Percentiles rank a stretch among this genome's conserved stretches.
Conservation (phyloP, 2,797 vertebrate genomes). For the Erithacus rubecula region DNA sequence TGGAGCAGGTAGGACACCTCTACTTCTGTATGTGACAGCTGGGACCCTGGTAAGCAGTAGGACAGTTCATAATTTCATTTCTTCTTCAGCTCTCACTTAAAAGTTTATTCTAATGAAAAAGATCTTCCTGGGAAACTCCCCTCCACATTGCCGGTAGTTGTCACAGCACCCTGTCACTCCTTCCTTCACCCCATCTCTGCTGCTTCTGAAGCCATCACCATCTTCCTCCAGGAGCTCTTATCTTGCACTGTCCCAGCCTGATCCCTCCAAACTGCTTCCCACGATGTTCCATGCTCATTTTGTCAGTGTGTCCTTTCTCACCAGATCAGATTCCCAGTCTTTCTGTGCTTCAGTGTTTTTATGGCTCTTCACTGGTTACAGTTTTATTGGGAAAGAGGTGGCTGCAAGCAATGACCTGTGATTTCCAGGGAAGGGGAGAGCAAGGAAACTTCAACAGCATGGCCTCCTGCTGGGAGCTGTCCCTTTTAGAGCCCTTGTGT, state of each 20-base stretch:
- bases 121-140: neutral
- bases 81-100: neutral
- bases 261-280: neutral
- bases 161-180: fast-evolving
- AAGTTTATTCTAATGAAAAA: neutral
- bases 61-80: neutral
- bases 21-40: neutral
- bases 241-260: neutral
- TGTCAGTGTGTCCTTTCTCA: neutral
- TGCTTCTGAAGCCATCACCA: neutral
- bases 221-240: neutral
- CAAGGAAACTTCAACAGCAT: slow-evolving; percentile 33
- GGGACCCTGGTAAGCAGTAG: neutral
- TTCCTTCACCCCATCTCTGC: neutral
- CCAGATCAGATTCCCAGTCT: neutral
- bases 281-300: neutral
- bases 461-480: slow-evolving; percentile 75
- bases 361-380: slow-evolving; percentile 31
- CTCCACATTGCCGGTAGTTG: neutral
- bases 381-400: slow-evolving; percentile 45
- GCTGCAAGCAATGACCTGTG: slow-evolving; percentile 49
- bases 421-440: slow-evolving; percentile 43
- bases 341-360: slow-evolving; percentile 46
- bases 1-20: neutral
- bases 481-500: slow-evolving; percentile 85